Evolutionary conservation across 2,113 vertebrate genomes (phyloP), one percentile per base, ranked within the genome.

Genomic region (Rhinopomastus cyanomelas): DNA sequence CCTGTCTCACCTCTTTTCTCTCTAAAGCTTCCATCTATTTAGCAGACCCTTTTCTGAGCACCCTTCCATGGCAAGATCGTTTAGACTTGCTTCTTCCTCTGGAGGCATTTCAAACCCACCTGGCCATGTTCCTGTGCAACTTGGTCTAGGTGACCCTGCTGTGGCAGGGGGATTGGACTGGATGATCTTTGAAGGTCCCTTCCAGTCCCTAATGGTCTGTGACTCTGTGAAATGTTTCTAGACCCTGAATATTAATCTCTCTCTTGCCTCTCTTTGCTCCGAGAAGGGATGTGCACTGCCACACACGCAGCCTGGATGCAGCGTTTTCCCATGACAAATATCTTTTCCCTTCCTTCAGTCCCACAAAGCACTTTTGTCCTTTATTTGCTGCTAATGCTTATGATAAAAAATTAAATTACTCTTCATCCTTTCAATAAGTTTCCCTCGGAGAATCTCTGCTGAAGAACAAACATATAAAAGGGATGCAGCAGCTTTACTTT

Each of bases 331-430:
- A 88, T 97, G 97, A 97, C 97, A 95, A 97, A 96, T 95, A 93
- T 96, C 87, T 96, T 90, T 96, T 96, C 92, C 85, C 90, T 94
- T 92, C 95, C 90, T 97, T 96, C 87, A 97, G 94, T 69, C 65
- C n/a, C 83, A 95, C 62, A 97, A 96, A 97, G 88, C 96, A 95
- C 94, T 97, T 97, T 97, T 97, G 97, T 97, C 96, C 96, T 97
- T 98, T 97, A 94, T 97, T 97, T 96, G 95, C 92, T 95, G 93
- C 97, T 97, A 97, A 97, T 97, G 95, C 94, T 97, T 97, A 97
- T 96, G 95, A 98, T 98, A 97, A 98, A 98, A 98, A 97, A 98
- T 98, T 98, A 97, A 98, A 98, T 98, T 98, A 98, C 95, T 92
- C 93, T 96, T 98, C 97, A 95, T 97, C 94, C 91, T 96, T 97